Percentiles rank a stretch among this genome's conserved stretches.
These are phyloP conservation scores for Macropus fuliginosus DNA, from an alignment of 2,797 vertebrate genomes.

Conservation along the genomic window DNA sequence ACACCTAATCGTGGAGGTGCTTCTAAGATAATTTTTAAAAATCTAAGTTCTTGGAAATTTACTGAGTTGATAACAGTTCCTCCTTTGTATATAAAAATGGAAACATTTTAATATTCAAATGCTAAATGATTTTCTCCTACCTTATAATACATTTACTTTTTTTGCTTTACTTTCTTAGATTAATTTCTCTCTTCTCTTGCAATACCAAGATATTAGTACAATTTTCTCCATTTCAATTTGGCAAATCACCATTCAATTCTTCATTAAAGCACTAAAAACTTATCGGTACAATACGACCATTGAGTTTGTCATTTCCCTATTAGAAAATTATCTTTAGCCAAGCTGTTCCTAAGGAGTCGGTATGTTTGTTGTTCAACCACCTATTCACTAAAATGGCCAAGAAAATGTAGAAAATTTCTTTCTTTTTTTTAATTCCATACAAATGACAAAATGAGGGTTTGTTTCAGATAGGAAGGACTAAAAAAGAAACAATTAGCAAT, in stretches of 20 bases:
- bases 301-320: not conserved
- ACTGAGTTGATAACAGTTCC: not conserved
- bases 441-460: not conserved
- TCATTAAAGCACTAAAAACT: slow-evolving; percentile 1
- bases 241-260: slow-evolving; percentile 18
- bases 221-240: slow-evolving; percentile 34
- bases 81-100: not conserved
- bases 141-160: slow-evolving; percentile 31
- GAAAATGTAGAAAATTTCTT: not conserved
- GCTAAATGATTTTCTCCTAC: not conserved
- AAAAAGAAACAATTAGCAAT: not conserved
- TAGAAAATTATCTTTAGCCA: not conserved
- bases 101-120: slow-evolving; percentile 6
- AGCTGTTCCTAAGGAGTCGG: not conserved
- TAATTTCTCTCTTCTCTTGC: not conserved
- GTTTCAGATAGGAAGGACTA: not conserved
- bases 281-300: not conserved
- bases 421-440: not conserved
- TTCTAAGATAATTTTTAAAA: not conserved
- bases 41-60: not conserved
- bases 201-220: slow-evolving; percentile 16
- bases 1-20: not conserved
- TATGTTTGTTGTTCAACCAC: not conserved
- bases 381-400: not conserved
- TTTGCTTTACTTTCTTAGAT: not conserved